Percentiles rank a stretch among this genome's conserved stretches.
Evolutionary conservation across 1,140 invertebrate genomes (phyloP).

Genomic region (Halictus rubicundus): DNA sequence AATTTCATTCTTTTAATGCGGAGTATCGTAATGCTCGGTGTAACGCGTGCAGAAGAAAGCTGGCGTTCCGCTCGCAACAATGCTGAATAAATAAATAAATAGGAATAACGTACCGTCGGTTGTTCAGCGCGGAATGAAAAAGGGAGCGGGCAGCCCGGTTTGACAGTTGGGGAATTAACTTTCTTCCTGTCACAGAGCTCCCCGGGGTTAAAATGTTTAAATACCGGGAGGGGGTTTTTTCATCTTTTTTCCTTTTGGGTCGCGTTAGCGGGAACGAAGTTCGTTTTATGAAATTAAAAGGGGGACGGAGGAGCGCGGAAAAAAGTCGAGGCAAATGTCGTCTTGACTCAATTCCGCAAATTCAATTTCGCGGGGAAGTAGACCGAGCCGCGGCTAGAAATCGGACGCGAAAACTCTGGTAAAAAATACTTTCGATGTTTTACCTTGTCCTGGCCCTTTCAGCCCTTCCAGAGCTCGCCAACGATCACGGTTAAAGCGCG

Average conservation of each 20-base stretch:
- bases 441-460: background rate
- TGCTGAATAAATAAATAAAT: background rate
- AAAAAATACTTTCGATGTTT: conserved; percentile 11
- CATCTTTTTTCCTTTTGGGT: too few species aligned
- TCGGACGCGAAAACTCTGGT: background rate
- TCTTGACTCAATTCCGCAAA: conserved; percentile 24
- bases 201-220: conserved; percentile 28
- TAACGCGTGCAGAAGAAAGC: too few species aligned
- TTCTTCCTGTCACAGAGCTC: conserved; percentile 20
- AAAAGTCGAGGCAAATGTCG: conserved; percentile 17
- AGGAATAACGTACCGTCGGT: background rate
- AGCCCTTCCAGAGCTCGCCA: background rate
- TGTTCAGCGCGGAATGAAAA: background rate
- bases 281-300: conserved; percentile 36
- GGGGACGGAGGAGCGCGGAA: background rate
- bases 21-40: too few species aligned
- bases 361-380: conserved; percentile 22
- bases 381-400: background rate
- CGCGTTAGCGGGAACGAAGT: conserved; percentile 29
- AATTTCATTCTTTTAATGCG: too few species aligned
- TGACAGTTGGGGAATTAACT: conserved; percentile 6
- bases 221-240: background rate
- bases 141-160: background rate
- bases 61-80: too few species aligned
- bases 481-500: too few species aligned